Percentiles rank a stretch among this genome's conserved stretches.
Evolutionary conservation across 2,888 invertebrate species (phyloP).

Genomic region (Coenonympha glycerion): DNA sequence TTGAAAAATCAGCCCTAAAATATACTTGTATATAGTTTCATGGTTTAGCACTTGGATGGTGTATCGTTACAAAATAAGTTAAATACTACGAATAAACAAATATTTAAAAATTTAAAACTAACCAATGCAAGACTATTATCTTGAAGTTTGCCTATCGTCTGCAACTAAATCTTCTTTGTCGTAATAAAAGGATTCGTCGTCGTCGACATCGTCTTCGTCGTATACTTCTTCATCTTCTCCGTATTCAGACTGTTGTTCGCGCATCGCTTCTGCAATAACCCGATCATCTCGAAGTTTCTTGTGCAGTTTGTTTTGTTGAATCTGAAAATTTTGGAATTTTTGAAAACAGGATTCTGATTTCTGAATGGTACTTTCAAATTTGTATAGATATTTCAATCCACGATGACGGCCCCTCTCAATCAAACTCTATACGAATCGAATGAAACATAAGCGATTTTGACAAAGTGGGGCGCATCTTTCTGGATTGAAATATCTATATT

Average conservation of each 20-base stretch:
- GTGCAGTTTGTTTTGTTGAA: conserved; percentile 52
- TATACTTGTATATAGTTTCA: no score
- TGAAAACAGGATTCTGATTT: neutral
- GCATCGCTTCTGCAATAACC: conserved; percentile 26
- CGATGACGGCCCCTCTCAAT: no score
- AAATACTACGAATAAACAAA: neutral
- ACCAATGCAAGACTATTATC: neutral
- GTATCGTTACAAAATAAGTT: no score
- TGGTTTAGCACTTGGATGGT: no score
- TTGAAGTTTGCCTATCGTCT: neutral
- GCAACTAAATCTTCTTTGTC: conserved; percentile 10
- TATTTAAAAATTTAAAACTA: neutral
- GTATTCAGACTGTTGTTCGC: conserved; percentile 16
- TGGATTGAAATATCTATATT: no score
- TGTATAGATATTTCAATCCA: neutral
- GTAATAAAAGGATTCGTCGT: conserved; percentile 30
- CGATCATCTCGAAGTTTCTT: conserved; percentile 42
- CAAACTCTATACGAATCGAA: no score
- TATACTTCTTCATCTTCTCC: conserved; percentile 29
- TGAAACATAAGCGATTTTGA: no score
- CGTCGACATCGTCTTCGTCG: conserved; percentile 35
- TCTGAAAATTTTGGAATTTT: conserved; percentile 39
- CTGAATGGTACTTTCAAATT: neutral
- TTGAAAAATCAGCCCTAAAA: no score
- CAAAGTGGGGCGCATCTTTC: no score